Base-by-base conservation (phyloP, 2,888 invertebrate genomes). In the Chrysolina haemoptera region DNA sequence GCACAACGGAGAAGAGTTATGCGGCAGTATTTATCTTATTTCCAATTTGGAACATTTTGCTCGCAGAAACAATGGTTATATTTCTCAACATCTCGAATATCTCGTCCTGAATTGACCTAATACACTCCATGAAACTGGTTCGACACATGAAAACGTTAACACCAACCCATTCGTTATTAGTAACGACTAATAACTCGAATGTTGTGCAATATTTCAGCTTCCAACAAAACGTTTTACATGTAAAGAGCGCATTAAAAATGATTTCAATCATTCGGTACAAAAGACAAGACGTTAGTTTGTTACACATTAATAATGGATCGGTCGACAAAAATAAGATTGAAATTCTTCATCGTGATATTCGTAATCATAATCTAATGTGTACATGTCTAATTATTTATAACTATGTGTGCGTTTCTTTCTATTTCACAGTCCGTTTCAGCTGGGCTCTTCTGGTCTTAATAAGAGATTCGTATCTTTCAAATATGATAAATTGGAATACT, bases 21-120 rank as follows among this genome's bases (percentile, higher is more conserved):
- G 75, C 59, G 46, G 71, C 59, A 68, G 74, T 71, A 71, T 71
- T 75, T 75, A 75, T 75, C 74, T 75, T 63, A 71, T 71, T 71
- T 75, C 68, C 71, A 71, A 75, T 71, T 41, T 64, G 65, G 64
- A 48, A 68, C 55, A 59, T 68, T 70, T 62, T 69, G 73, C 65
- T 50, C 35, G 70, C 41, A 55, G 65, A 69, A 70, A 73, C 73
- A 73, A 73, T 70, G 66, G 62, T 62, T 48, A 53, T 67, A 35
- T 35, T 67, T 67, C 50, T 67, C 53, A 40, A 48, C 43, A 65
- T 41, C 40, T 59, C 53, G 62, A 68, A 53, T 68, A 63, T 68
- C 74, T 75, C 75, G 78, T 74, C 73, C 75, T 63, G 75, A 76
- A 76, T 76, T 72, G 71, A 73, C 71, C 73, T 71, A 74, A 71